Conservation (phyloP, 2,113 vertebrate species). For the Indicator maculatus region DNA sequence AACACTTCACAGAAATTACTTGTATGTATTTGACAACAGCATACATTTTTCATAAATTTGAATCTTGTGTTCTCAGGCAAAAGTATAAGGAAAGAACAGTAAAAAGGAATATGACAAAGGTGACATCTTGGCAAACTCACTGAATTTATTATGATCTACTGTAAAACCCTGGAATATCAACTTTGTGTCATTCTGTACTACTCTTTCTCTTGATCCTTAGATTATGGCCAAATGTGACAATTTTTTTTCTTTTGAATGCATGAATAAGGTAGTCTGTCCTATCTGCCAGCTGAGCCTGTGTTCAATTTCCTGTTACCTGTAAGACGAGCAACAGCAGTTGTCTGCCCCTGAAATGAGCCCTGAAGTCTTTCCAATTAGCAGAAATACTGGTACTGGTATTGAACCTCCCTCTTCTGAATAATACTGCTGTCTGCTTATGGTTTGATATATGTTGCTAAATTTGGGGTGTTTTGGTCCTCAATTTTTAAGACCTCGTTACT, state of each 20-base stretch:
- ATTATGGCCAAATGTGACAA: background rate
- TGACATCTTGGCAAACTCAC: slow-evolving; percentile 52
- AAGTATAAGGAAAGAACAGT: slow-evolving; percentile 46
- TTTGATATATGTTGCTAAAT: background rate
- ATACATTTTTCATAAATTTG: slow-evolving; percentile 75
- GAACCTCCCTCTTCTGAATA: background rate
- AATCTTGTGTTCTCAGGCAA: slow-evolving; percentile 65
- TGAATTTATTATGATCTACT: slow-evolving; percentile 32
- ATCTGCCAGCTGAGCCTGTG: background rate
- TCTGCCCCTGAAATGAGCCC: background rate
- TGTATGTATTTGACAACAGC: slow-evolving; percentile 69
- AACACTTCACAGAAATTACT: slow-evolving; percentile 73
- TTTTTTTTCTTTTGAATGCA: background rate
- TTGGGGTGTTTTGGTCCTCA: background rate
- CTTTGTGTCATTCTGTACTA: background rate
- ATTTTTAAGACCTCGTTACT: background rate
- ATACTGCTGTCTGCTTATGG: background rate
- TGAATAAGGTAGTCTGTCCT: background rate
- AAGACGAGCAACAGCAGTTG: background rate
- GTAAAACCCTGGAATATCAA: slow-evolving; percentile 30
- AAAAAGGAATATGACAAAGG: slow-evolving; percentile 61
- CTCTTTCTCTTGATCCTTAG: background rate
- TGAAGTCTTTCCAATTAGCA: background rate
- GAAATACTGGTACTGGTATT: background rate
- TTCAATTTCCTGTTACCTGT: background rate